Evolutionary conservation across 2,113 vertebrate species (phyloP), one percentile per base, ranked within the genome.

Genomic region (Hiodon alosoides): DNA sequence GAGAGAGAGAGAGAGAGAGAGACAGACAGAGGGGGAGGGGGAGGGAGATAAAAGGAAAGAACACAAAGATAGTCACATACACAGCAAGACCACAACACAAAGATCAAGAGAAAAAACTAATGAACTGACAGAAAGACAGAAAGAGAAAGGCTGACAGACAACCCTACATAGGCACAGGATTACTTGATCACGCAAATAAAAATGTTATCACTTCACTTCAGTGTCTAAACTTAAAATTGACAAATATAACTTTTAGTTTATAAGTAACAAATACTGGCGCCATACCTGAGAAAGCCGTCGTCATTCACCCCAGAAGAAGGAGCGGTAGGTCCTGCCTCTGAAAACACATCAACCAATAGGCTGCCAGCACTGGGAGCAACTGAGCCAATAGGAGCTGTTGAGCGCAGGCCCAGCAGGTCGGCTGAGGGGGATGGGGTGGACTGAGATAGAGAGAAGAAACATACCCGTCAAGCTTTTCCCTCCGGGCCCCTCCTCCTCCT

Each of bases 351-450:
- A 61, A 97, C 95, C 84, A 97, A 80, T 62, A 96, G 88, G 82
- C 91, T 94, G 80, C 93, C 94, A 0, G 89, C 76, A 0, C 89
- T 83, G 50, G 89, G 47, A 0, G 88, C 87, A 0, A 85, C 79
- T 0, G 89, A 78, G 4, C 85, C 82, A 0, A 88, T 76, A 0
- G 92, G 87, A 67, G 90, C 90, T 6, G 90, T 84, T 0, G 93
- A 86, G 69, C 95, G 93, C 53, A 96, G 91, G 57, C 94, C 94
- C 0, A 97, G 87, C 46, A 97, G 92, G 81, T 97, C 95, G 0
- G 95, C 93, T 3, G 95, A 96, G 0, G 95, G 95, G 0, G 95
- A 96, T 0, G 94, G 94, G 1, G 95, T 96, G 2, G 95, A 96
- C 95, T 97, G 85, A 82, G 46, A 78, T 54, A 65, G 14, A 79